Conservation (phyloP, 2,888 invertebrate species). For the Epinotia demarniana region DNA sequence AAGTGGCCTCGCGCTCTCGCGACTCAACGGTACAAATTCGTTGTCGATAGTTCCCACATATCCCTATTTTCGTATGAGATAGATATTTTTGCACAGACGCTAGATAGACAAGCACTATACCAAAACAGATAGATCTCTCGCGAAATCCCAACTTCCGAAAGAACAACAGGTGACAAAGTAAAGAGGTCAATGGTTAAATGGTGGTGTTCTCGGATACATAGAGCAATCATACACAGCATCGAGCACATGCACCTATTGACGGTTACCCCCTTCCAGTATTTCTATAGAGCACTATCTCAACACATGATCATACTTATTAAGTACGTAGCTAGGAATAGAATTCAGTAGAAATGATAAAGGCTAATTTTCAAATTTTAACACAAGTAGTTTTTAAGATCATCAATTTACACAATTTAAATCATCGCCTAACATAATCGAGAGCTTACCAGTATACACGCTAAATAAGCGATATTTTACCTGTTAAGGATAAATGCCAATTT, state of each 20-base stretch:
- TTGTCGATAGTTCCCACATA: conserved; percentile 62
- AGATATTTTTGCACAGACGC: conserved; percentile 78
- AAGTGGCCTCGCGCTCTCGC: conserved; percentile 63
- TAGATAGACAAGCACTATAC: conserved; percentile 68
- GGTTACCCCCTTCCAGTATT: neutral
- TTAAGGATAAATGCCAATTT: conserved; percentile 16
- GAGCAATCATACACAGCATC: neutral
- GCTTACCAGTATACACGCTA: conserved; percentile 54
- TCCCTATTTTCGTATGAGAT: conserved; percentile 74
- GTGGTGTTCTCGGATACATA: neutral
- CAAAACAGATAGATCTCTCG: conserved; percentile 46
- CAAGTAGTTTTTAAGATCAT: conserved; percentile 1
- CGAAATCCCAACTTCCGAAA: neutral
- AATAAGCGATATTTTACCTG: conserved; percentile 32
- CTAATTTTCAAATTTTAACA: conserved; percentile 3
- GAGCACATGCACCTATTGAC: neutral
- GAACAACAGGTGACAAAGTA: neutral
- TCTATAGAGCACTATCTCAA: conserved; percentile 22
- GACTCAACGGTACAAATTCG: conserved; percentile 73
- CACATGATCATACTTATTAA: conserved; percentile 8
- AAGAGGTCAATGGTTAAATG: neutral
- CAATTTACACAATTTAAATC: conserved; percentile 10
- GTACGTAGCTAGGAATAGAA: conserved; percentile 29
- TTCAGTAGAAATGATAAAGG: conserved; percentile 20
- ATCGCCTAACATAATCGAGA: conserved; percentile 47